Evolutionary conservation across 2,888 invertebrate genomes (phyloP).

Genomic region (Nezara viridula): DNA sequence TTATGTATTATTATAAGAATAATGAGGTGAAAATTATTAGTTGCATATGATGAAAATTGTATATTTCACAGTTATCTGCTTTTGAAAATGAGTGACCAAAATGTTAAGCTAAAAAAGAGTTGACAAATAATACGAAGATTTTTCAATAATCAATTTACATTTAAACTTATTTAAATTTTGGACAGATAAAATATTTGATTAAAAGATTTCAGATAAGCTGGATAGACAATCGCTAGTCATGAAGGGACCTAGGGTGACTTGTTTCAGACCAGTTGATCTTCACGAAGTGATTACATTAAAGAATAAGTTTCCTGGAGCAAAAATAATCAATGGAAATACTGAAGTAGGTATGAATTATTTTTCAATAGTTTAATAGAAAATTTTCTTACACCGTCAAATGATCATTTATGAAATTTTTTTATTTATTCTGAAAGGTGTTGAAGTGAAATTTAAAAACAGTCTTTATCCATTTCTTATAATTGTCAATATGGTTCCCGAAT

Average conservation of each 20-base stretch:
- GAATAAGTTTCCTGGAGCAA: conserved; percentile 76
- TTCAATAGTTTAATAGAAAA: background rate
- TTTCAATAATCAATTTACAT: too few relatives aligned
- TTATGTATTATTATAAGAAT: too few relatives aligned
- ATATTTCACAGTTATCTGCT: too few relatives aligned
- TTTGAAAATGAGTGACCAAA: too few relatives aligned
- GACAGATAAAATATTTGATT: conserved; percentile 24
- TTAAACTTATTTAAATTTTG: background rate
- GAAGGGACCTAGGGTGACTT: conserved; percentile 77
- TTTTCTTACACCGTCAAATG: background rate
- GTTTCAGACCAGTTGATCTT: conserved; percentile 82
- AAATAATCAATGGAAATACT: conserved; percentile 90
- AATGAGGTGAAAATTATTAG: too few relatives aligned
- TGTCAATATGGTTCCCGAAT: conserved; percentile 78
- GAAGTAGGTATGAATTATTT: conserved; percentile 78
- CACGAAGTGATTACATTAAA: conserved; percentile 80
- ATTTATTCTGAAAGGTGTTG: conserved; percentile 75
- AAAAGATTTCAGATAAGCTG: conserved; percentile 70
- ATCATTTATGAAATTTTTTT: background rate
- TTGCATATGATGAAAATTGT: too few relatives aligned
- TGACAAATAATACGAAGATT: too few relatives aligned
- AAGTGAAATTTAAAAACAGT: conserved; percentile 88
- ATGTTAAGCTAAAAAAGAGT: too few relatives aligned
- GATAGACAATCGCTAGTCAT: conserved; percentile 77
- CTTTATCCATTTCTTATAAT: conserved; percentile 84